Conservation (phyloP, 1,140 invertebrate genomes). For the Lordiphosa mommai region DNA sequence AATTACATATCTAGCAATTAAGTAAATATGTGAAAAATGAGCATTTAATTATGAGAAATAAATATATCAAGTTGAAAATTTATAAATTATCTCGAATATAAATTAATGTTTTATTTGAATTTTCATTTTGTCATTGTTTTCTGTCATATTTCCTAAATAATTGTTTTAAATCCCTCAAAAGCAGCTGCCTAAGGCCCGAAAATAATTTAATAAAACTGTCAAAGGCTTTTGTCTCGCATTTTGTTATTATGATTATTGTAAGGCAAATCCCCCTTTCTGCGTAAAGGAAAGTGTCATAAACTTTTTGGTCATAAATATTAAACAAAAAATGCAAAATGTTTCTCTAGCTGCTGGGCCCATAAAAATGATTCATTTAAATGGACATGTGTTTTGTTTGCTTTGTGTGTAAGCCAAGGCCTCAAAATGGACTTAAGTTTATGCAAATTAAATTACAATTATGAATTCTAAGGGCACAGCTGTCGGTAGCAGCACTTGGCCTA, state of each 20-base stretch:
- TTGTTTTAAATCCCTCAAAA: slow-evolving; percentile 14
- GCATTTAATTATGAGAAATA: too few relatives aligned
- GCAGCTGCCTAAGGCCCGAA: background rate
- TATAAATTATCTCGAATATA: too few relatives aligned
- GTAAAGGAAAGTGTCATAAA: slow-evolving; percentile 13
- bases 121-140: too few relatives aligned
- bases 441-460: slow-evolving; percentile 74
- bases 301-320: slow-evolving; percentile 65
- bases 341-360: slow-evolving; percentile 20
- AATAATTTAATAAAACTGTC: slow-evolving; percentile 61
- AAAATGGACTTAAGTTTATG: slow-evolving; percentile 50
- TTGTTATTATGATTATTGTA: slow-evolving; percentile 29
- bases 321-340: slow-evolving; percentile 41
- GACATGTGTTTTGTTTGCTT: slow-evolving; percentile 37
- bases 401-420: slow-evolving; percentile 3
- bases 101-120: too few relatives aligned
- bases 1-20: too few relatives aligned
- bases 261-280: slow-evolving; percentile 25
- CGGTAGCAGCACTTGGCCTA: slow-evolving; percentile 24
- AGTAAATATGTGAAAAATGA: too few relatives aligned
- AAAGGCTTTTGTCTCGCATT: slow-evolving; percentile 33
- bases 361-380: slow-evolving; percentile 57
- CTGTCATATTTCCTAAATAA: slow-evolving; percentile 25
- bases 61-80: too few relatives aligned
- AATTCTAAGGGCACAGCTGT: slow-evolving; percentile 42